Evolutionary conservation across 2,113 vertebrate genomes (phyloP).

Genomic region (Solea senegalensis): DNA sequence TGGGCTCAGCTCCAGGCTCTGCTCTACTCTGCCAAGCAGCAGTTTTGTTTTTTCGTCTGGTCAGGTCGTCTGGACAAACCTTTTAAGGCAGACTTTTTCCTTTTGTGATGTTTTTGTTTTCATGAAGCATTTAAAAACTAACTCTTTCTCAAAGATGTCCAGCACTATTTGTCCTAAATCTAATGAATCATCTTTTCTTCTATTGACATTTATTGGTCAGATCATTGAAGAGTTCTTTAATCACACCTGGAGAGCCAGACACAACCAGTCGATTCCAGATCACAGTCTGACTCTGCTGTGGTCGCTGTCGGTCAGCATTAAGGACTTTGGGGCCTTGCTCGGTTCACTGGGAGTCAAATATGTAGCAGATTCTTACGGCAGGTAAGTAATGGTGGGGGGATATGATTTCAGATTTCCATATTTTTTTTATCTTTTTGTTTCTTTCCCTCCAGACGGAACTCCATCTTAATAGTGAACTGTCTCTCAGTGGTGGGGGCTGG

Average conservation of each 20-base stretch:
- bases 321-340: constrained; percentile 82
- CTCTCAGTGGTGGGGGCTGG: constrained; percentile 76
- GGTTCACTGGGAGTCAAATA: constrained; percentile 81
- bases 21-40: too few relatives aligned
- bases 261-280: constrained; percentile 79
- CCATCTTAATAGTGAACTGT: constrained; percentile 81
- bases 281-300: constrained; percentile 82
- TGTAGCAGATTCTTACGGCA: constrained; percentile 79
- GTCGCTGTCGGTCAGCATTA: constrained; percentile 85
- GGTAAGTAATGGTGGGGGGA: constrained; percentile 49
- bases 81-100: too few relatives aligned
- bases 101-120: neutral
- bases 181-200: neutral
- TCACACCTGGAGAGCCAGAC: constrained; percentile 77
- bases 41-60: too few relatives aligned
- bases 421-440: neutral
- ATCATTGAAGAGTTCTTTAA: constrained; percentile 85
- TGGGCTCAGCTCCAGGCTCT: too few relatives aligned
- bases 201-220: constrained; percentile 42
- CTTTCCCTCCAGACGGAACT: constrained; percentile 72
- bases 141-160: constrained; percentile 14
- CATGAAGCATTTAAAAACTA: too few relatives aligned
- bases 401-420: too few relatives aligned
- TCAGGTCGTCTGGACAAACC: too few relatives aligned
- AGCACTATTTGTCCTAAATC: neutral